Evolutionary conservation across 2,888 invertebrate genomes (phyloP), one percentile per base, ranked within the genome.

Genomic region (Charanyca ferruginea): DNA sequence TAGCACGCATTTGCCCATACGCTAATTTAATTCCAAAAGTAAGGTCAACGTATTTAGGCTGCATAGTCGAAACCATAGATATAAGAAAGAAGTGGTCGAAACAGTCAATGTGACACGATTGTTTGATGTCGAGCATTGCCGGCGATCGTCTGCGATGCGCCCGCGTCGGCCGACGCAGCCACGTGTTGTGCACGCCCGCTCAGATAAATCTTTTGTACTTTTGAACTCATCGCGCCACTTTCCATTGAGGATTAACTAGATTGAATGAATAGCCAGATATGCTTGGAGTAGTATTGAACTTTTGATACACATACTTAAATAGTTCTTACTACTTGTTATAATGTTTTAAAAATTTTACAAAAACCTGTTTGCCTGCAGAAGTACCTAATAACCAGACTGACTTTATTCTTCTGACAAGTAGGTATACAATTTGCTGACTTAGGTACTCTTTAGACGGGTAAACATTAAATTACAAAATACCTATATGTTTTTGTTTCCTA

Each of bases 151-250:
- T 60, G 35, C 28, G 11, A 42, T 60, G 74, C 54, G 65, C 54
- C 44, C 41, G 74, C 51, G 41, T 38, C 28, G 18, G 18, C 11
- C 52, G 18, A 13, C 49, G 18, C 41, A 20, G 57, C 48, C 77
- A 77, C 78, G 65, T 77, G 80, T 63, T 41, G 42, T 48, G 59
- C 79, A 77, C 74, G 73, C 62, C 74, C 42, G 60, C 59, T 23
- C 20, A 60, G 77, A 77, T 79, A 70, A 67, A 53, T 58, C 62
- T 69, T 63, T 66, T 77, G 68, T 63, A 74, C 80, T 61, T 60
- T 80, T 74, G 74, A 69, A 80, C 66, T 67, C 61, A 75, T 75
- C 74, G 51, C 66, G 71, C 76, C 49, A 71, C 74, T 74, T 70
- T 71, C 25, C 54, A 74, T 74, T 73, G 18, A 64, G 22, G 32